Percentiles rank a stretch among this genome's conserved stretches.
These are phyloP conservation scores for Scaptomyza flava DNA, from an alignment of 2,888 invertebrate species.

Conservation along the genomic window DNA sequence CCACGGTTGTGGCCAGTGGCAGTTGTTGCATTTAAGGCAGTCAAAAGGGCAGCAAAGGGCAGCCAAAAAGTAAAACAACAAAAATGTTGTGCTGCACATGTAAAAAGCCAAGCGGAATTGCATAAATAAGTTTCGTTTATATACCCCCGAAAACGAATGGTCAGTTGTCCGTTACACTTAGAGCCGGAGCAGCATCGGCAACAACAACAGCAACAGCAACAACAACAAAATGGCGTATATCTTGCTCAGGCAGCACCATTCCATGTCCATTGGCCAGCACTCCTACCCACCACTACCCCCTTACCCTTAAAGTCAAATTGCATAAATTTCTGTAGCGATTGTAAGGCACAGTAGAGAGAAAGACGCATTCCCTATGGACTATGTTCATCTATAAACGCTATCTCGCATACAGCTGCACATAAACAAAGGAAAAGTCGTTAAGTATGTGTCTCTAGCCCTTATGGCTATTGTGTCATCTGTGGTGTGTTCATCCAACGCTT, in stretches of 20 bases:
- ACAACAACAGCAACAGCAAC: conserved; percentile 12
- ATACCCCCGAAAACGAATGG: conserved; percentile 30
- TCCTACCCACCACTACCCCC: not conserved
- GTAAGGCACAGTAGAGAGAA: not conserved
- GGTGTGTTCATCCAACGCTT: conserved; percentile 53
- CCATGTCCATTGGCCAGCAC: conserved; percentile 19
- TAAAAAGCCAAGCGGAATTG: conserved; percentile 55
- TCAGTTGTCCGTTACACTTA: conserved; percentile 36
- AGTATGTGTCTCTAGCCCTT: conserved; percentile 46
- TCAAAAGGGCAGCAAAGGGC: conserved; percentile 26
- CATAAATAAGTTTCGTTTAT: conserved; percentile 70
- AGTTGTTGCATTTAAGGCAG: conserved; percentile 45
- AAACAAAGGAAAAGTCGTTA: conserved; percentile 69
- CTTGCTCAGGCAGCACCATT: conserved; percentile 40
- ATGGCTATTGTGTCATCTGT: conserved; percentile 64
- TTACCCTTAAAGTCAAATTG: conserved; percentile 40
- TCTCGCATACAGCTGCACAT: conserved; percentile 61
- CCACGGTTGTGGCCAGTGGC: conserved; percentile 20
- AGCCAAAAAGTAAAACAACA: conserved; percentile 31
- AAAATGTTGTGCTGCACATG: conserved; percentile 36
- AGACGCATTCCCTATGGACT: conserved; percentile 13
- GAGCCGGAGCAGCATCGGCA: conserved; percentile 23
- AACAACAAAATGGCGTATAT: conserved; percentile 64
- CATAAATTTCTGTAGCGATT: conserved; percentile 54
- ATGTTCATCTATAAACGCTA: conserved; percentile 64